Percentiles rank a stretch among this genome's conserved stretches.
phyloP scores from a whole-genome alignment of 2,113 vertebrate genomes.

The Tupaia tana region DNA sequence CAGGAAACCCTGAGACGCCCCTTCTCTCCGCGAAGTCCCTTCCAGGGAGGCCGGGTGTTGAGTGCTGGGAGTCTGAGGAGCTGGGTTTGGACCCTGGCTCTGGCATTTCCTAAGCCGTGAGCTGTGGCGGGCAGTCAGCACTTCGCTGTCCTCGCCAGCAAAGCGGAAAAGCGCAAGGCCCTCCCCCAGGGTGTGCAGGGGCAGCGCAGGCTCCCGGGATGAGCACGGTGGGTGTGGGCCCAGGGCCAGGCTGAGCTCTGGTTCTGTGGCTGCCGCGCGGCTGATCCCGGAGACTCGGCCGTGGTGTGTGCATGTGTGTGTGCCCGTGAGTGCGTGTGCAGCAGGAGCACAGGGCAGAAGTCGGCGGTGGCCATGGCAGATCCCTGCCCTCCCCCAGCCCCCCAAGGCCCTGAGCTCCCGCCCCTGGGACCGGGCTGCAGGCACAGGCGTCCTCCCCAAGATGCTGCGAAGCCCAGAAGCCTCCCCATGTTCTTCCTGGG shows the following conservation, averaged over 20 bases:
- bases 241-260: not conserved
- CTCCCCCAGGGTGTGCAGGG: not conserved
- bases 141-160: no score
- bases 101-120: accelerated
- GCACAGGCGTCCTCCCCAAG: not conserved
- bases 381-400: not conserved
- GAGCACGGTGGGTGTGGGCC: accelerated
- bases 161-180: not conserved
- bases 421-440: not conserved
- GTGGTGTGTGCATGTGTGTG: not conserved
- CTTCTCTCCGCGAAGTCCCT: not conserved
- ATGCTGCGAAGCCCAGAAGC: not conserved
- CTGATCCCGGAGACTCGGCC: not conserved
- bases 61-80: not conserved
- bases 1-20: not conserved
- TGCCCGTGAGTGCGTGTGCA: accelerated
- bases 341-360: no score
- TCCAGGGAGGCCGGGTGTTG: not conserved
- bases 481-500: no score
- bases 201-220: not conserved
- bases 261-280: no score
- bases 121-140: not conserved
- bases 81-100: not conserved
- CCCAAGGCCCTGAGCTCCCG: not conserved
- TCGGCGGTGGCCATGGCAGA: not conserved